phyloP scores from a whole-genome alignment of 2,797 vertebrate genomes.

The Tadarida brasiliensis region DNA sequence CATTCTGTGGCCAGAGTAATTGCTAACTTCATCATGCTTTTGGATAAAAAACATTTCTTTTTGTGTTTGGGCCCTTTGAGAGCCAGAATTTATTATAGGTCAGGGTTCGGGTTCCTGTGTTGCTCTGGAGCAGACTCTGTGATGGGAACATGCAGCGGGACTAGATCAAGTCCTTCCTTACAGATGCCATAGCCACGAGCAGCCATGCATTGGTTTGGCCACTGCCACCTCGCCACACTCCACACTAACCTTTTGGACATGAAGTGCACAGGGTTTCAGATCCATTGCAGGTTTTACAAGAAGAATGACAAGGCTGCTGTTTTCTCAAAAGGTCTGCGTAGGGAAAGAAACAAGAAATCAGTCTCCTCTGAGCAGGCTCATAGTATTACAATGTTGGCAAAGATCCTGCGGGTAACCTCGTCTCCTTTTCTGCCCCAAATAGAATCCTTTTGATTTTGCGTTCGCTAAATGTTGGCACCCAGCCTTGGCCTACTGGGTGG shows the following conservation, averaged over 20 bases:
- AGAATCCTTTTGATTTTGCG: neutral
- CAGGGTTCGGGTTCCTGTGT: neutral
- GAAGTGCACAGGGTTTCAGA: constrained; percentile 88
- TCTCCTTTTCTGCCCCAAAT: neutral
- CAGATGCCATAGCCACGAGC: neutral
- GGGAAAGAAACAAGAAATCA: constrained; percentile 56
- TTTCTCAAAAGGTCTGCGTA: constrained; percentile 81
- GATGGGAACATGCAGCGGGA: no score
- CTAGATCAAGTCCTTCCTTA: neutral
- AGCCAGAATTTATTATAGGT: neutral
- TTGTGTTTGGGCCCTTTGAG: neutral
- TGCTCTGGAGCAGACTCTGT: neutral
- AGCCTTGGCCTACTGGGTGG: neutral
- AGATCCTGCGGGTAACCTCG: neutral
- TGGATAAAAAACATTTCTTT: neutral
- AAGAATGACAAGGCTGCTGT: constrained; percentile 87
- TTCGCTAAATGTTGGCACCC: neutral
- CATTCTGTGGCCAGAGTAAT: neutral
- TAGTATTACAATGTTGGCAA: neutral
- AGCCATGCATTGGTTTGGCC: neutral
- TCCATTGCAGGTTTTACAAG: constrained; percentile 91
- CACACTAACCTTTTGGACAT: constrained; percentile 91
- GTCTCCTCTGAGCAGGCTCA: neutral
- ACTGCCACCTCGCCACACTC: neutral
- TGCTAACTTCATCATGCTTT: neutral